phyloP scores from a whole-genome alignment of 2,888 invertebrate genomes.

The Cryptosula pallasiana region DNA sequence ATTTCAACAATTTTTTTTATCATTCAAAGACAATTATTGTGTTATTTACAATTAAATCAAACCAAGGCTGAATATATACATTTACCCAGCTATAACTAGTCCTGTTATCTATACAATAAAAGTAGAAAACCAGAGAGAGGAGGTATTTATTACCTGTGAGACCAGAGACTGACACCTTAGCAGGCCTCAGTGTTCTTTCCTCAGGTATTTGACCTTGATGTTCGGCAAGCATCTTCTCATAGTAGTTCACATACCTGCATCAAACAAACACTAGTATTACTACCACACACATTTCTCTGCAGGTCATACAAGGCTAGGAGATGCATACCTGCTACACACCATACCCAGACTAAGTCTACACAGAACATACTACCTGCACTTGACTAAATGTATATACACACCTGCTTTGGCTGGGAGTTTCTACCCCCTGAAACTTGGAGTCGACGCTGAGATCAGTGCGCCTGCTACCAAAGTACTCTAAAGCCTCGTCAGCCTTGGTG shows the following conservation, averaged over 20 bases:
- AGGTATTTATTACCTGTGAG: slow-evolving; percentile 47
- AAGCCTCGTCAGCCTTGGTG: slow-evolving; percentile 53
- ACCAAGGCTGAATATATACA: no score
- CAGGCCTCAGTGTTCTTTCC: slow-evolving; percentile 44
- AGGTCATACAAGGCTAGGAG: no score
- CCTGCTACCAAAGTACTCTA: slow-evolving; percentile 56
- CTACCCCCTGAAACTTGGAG: slow-evolving; percentile 56
- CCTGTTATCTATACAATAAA: no score
- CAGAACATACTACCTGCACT: no score
- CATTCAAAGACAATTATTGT: no score
- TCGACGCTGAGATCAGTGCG: slow-evolving; percentile 56
- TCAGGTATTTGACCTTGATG: slow-evolving; percentile 49
- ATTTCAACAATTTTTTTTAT: no score
- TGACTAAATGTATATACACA: no score
- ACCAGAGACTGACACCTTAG: slow-evolving; percentile 48
- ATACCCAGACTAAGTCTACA: no score
- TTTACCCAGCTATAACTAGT: no score
- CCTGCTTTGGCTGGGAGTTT: slow-evolving; percentile 56
- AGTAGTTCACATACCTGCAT: slow-evolving; percentile 54
- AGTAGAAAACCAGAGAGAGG: no score
- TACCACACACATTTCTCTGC: background rate
- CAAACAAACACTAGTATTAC: background rate
- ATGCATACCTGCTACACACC: no score
- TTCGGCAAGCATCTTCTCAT: slow-evolving; percentile 52
- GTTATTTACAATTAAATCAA: no score